Evolutionary conservation across 2,113 vertebrate genomes (phyloP).

Genomic region (Baryphthengus martii): DNA sequence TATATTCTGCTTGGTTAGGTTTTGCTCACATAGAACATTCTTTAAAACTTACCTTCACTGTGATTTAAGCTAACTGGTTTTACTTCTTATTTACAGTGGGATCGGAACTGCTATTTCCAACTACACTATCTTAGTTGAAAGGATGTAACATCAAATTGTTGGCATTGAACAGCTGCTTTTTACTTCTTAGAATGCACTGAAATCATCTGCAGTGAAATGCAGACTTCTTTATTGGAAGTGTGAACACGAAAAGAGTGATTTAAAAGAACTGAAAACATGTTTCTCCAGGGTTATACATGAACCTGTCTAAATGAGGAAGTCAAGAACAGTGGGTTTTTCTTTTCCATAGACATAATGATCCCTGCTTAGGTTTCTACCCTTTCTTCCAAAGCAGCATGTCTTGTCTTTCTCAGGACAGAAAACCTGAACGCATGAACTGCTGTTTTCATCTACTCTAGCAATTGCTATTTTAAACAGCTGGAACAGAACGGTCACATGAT

Average conservation of each 20-base stretch:
- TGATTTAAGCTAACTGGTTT: constrained; percentile 2
- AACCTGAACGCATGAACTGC: neutral
- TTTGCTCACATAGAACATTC: neutral
- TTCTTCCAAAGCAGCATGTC: neutral
- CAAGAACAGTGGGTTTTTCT: neutral
- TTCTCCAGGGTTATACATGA: neutral
- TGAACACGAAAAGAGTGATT: neutral
- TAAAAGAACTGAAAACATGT: neutral
- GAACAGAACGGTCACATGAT: neutral
- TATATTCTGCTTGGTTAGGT: neutral
- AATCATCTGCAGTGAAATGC: neutral
- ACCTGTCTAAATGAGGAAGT: neutral
- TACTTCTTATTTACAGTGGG: neutral
- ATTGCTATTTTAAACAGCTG: neutral
- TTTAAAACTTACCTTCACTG: neutral
- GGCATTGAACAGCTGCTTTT: neutral
- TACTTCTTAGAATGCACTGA: constrained; percentile 1
- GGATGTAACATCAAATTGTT: neutral
- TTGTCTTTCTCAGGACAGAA: neutral
- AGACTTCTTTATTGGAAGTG: neutral
- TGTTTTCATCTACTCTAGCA: neutral
- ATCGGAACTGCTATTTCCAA: constrained; percentile 2
- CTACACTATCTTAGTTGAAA: neutral
- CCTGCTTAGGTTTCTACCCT: neutral
- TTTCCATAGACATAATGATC: neutral